phyloP scores from a whole-genome alignment of 2,888 invertebrate species.

The Drosophila picticornis region DNA sequence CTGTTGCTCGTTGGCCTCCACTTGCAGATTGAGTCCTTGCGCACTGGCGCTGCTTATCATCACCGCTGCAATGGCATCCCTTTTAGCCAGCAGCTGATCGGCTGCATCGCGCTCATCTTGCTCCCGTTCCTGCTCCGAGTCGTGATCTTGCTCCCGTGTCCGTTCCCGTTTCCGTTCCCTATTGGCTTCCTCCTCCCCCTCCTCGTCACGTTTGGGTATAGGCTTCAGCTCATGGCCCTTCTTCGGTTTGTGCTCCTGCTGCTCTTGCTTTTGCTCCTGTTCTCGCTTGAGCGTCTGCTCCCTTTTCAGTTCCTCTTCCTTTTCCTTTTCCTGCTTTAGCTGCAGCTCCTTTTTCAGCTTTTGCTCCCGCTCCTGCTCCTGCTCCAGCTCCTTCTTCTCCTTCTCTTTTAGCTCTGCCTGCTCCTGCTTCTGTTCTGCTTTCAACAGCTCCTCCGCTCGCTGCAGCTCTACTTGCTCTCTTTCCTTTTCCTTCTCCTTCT shows the following conservation, averaged over 20 bases:
- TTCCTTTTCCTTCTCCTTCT: constrained; percentile 2
- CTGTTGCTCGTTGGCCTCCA: constrained; percentile 29
- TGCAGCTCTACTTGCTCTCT: constrained; percentile 5
- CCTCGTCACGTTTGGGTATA: not conserved
- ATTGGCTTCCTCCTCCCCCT: not conserved
- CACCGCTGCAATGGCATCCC: constrained; percentile 48
- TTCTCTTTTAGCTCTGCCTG: constrained; percentile 6
- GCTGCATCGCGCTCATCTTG: constrained; percentile 56
- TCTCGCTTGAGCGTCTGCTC: not conserved
- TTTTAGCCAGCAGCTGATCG: constrained; percentile 60
- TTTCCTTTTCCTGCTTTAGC: not conserved
- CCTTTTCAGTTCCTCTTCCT: not conserved
- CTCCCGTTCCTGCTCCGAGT: constrained; percentile 16
- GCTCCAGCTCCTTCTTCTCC: not conserved
- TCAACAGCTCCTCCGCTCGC: not conserved
- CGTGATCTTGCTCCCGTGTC: not conserved
- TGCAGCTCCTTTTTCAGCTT: not conserved
- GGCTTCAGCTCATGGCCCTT: not conserved
- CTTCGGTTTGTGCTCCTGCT: constrained; percentile 16
- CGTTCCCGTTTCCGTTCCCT: not conserved
- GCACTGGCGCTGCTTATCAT: constrained; percentile 71
- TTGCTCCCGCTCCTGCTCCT: not conserved
- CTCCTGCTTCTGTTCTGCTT: not conserved
- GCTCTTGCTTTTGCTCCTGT: constrained; percentile 8
- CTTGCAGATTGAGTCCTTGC: constrained; percentile 59